Base-by-base conservation (phyloP, 2,113 vertebrate genomes). In the Pelmatolapia mariae region DNA sequence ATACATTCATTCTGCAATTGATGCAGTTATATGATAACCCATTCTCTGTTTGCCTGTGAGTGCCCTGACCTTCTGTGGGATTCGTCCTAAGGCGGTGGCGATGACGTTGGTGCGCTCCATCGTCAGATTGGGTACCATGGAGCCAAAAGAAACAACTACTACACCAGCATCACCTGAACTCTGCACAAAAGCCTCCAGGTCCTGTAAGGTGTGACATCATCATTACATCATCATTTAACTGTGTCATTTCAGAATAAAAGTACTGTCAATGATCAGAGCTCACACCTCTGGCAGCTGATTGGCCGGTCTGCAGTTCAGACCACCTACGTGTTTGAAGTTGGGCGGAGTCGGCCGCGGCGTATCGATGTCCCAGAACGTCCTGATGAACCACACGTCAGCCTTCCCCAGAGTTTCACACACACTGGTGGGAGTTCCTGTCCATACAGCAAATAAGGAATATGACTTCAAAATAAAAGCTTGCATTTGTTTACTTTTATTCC, bases 181-280 rank as follows among this genome's bases (percentile, higher is more conserved):
- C 93, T 97, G 95, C 57, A 97, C 95, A 86, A 98, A 97, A 54
- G 96, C 95, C 95, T 98, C 97, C 89, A 97, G 95, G 91, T 98
- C 66, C 82, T 84, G 4, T 10, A 84, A 43, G 33, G 54, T 56
- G 36, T 73, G 82, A 56, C 36, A 43, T 73, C 22, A 73, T 36
- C 6, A 19, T 71, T 71, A 26, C 33, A 19, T 40, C 22, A 31
- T 40, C 68, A 45, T 45, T 73, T 26, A 45, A 15, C 38, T 45
- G 13, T 29, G 68, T 45, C 6, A 47, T 73, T 73, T 73, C 68
- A 73, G 22, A 73, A 47, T 45, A 71, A 10, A 73, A 29, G 40
- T 47, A 73, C 40, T 73, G 68, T 71, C n/a, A 26, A 16, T 43
- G 5, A 26, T 45, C 40, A 26, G 13, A 73, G 22, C 3, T 7